Conservation (phyloP, 2,113 vertebrate species). For the Charadrius vociferus region DNA sequence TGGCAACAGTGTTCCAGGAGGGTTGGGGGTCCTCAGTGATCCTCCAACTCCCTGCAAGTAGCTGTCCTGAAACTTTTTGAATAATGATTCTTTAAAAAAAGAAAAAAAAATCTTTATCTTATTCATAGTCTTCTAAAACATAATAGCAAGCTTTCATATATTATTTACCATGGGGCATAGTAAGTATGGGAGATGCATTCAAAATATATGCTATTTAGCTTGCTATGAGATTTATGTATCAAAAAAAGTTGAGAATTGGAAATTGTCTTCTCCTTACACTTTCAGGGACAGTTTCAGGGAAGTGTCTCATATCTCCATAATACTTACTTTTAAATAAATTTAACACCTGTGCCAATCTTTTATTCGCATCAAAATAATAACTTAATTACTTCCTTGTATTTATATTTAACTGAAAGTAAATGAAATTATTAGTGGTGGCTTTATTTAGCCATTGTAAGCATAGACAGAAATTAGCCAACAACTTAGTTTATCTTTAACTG, state of each 20-base stretch:
- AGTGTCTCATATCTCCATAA: not conserved
- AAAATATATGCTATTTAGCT: not conserved
- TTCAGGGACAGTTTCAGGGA: not conserved
- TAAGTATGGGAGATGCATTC: not conserved
- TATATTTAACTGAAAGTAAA: not conserved
- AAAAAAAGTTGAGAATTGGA: not conserved
- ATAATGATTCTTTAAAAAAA: not conserved
- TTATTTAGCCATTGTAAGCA: not conserved
- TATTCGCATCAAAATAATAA: not conserved
- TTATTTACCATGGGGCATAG: not conserved
- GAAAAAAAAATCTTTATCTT: not conserved
- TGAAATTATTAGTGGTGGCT: not conserved
- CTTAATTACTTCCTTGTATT: slow-evolving; percentile 10
- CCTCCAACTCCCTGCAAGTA: not conserved
- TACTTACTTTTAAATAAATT: not conserved
- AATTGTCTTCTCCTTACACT: not conserved
- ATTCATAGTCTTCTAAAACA: not conserved
- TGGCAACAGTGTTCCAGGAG: not conserved
- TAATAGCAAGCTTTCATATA: not conserved
- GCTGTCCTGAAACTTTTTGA: not conserved
- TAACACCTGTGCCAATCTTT: not conserved
- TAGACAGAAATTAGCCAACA: not conserved
- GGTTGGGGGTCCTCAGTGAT: not conserved
- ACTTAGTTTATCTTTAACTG: not conserved
- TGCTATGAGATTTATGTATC: not conserved